Evolutionary conservation across 2,888 invertebrate species (phyloP).

Genomic region (Tiliacea aurago): DNA sequence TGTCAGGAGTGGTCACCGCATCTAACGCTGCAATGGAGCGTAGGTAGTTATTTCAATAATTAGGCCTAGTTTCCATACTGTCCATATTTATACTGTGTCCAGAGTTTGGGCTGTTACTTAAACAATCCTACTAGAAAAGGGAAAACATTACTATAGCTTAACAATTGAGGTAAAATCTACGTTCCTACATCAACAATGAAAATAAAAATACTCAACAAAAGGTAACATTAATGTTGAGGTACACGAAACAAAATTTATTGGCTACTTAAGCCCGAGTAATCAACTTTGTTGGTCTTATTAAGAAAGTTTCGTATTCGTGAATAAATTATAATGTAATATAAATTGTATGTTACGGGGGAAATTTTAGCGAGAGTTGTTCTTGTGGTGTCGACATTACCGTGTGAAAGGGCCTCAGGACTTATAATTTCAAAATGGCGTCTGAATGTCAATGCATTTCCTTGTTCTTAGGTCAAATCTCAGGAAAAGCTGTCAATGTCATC

Average conservation of each 20-base stretch:
- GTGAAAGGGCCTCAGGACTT: not conserved
- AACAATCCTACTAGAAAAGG: not conserved
- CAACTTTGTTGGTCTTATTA: conserved; percentile 63
- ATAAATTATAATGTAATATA: conserved; percentile 48
- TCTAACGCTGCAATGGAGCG: no score
- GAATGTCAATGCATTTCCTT: no score
- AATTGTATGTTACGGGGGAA: not conserved
- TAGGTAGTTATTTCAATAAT: no score
- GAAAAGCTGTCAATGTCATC: no score
- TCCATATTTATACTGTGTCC: not conserved
- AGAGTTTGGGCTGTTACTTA: not conserved
- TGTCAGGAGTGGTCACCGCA: no score
- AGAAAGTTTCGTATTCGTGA: conserved; percentile 56
- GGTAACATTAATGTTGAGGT: conserved; percentile 27
- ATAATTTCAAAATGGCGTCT: not conserved
- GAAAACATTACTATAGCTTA: not conserved
- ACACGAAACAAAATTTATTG: conserved; percentile 59
- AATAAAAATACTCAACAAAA: conserved; percentile 19
- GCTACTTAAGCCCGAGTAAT: conserved; percentile 51
- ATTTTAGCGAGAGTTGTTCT: not conserved
- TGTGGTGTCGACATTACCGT: not conserved
- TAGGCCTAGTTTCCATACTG: no score
- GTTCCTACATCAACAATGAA: conserved; percentile 17
- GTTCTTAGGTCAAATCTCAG: no score
- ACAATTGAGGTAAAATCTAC: conserved; percentile 18